These are phyloP conservation scores for Actinernus sp. DNA, from an alignment of 92 coral and sea anemone species.

Conservation along the genomic window DNA sequence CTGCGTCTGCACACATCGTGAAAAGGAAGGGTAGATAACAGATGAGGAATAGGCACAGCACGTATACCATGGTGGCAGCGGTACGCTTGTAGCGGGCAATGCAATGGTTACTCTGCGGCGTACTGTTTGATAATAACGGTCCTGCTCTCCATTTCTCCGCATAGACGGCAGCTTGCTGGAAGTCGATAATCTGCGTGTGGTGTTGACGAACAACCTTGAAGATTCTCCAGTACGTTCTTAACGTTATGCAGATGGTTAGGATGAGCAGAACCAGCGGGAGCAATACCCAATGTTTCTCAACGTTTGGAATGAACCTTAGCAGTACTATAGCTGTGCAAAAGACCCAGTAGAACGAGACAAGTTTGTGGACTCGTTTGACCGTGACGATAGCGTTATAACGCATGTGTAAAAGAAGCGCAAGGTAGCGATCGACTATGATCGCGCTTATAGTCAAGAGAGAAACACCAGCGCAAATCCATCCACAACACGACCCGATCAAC, in stretches of 20 bases:
- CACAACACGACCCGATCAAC: conserved; percentile 10
- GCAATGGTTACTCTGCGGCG: too few relatives aligned
- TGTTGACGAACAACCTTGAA: conserved; percentile 35
- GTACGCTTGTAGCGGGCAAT: conserved; percentile 6
- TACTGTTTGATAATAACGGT: not conserved
- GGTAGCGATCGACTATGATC: conserved; percentile 40
- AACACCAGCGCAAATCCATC: conserved; percentile 38
- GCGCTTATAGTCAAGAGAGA: conserved; percentile 28
- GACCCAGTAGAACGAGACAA: conserved; percentile 17
- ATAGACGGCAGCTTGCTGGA: not conserved
- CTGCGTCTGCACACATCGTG: conserved; percentile 18
- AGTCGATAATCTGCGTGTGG: conserved; percentile 9
- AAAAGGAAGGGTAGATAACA: conserved; percentile 37
- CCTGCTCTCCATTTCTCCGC: not conserved
- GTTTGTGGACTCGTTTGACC: conserved; percentile 4
- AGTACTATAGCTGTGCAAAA: conserved; percentile 1
- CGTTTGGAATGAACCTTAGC: conserved; percentile 1
- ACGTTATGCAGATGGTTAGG: conserved; percentile 20
- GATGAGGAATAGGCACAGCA: conserved; percentile 6
- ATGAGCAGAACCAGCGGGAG: conserved; percentile 5
- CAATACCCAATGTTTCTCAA: conserved; percentile 16
- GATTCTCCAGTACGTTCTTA: conserved; percentile 15
- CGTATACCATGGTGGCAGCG: conserved; percentile 40
- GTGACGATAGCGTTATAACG: conserved; percentile 46
- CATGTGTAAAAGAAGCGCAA: conserved; percentile 44